A percentile compares a stretch with the other conserved stretches of the same genome.
Evolutionary conservation across 2,888 invertebrate species (phyloP).

Genomic region (Eucriotettix oculatus): DNA sequence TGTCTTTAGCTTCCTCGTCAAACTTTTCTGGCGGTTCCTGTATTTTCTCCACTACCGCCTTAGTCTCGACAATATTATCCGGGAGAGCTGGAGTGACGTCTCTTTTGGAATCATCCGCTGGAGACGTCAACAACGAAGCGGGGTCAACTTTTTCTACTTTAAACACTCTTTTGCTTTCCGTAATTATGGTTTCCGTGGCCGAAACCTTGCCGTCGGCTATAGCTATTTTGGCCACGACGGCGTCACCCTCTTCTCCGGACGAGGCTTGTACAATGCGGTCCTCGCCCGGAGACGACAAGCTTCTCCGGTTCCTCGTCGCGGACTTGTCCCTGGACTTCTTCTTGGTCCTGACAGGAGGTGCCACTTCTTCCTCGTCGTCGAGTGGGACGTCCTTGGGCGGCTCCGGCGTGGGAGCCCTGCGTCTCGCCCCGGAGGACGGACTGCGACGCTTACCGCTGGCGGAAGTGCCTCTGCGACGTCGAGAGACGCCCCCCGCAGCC

Average conservation of each 20-base stretch:
- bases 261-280: not conserved
- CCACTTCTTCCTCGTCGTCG: conserved; percentile 3
- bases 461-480: conserved; percentile 36
- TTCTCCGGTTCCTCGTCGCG: not conserved
- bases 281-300: not conserved
- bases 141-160: not conserved
- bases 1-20: not conserved
- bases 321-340: conserved; percentile 6
- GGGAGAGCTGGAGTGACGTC: not conserved
- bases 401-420: conserved; percentile 9
- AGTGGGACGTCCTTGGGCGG: conserved; percentile 3
- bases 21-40: not conserved
- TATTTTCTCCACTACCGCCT: not conserved
- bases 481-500: conserved; percentile 32
- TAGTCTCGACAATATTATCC: conserved; percentile 1
- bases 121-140: not conserved
- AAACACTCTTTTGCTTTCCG: not conserved
- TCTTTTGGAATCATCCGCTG: conserved; percentile 4
- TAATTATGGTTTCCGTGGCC: not conserved
- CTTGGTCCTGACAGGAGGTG: not conserved
- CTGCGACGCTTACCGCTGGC: conserved; percentile 7
- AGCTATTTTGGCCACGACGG: not conserved
- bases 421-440: conserved; percentile 9
- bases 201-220: not conserved
- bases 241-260: not conserved